A percentile compares a stretch with the other conserved stretches of the same genome.
phyloP scores from a whole-genome alignment of 2,888 invertebrate species.

The Lucinisca nassula region DNA sequence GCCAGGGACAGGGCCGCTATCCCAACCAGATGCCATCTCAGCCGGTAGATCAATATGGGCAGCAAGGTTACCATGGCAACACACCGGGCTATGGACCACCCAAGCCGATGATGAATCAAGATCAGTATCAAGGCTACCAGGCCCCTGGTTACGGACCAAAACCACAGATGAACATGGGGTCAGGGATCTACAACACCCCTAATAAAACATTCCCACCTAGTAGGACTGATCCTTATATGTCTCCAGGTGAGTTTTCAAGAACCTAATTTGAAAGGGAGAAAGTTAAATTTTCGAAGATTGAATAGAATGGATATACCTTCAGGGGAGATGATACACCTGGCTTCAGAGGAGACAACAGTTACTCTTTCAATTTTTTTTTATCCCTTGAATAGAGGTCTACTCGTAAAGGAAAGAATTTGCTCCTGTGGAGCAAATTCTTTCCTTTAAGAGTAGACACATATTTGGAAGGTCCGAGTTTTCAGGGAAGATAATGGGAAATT shows the following conservation, averaged over 20 bases:
- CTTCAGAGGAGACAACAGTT: too few relatives aligned
- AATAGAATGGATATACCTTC: too few relatives aligned
- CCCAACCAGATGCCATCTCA: constrained; percentile 26
- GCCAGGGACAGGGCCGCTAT: constrained; percentile 3
- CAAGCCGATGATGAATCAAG: constrained; percentile 70
- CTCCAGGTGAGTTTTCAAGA: constrained; percentile 73
- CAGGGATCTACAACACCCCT: constrained; percentile 79
- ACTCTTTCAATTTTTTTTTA: too few relatives aligned
- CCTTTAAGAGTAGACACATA: too few relatives aligned
- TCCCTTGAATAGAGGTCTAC: too few relatives aligned
- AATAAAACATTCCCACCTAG: constrained; percentile 79
- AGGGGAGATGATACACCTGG: too few relatives aligned
- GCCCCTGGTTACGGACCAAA: constrained; percentile 72
- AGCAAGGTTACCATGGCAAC: constrained; percentile 53
- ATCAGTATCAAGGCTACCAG: constrained; percentile 73
- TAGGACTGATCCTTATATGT: constrained; percentile 69
- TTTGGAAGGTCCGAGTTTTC: too few relatives aligned
- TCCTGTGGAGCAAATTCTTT: too few relatives aligned
- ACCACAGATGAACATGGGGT: constrained; percentile 71
- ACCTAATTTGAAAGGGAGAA: too few relatives aligned
- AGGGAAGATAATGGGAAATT: too few relatives aligned
- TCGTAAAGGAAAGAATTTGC: too few relatives aligned
- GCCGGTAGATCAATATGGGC: constrained; percentile 23
- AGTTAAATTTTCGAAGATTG: too few relatives aligned
- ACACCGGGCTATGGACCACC: constrained; percentile 56